Percentiles rank a stretch among this genome's conserved stretches.
Evolutionary conservation across 2,888 invertebrate species (phyloP).

Genomic region (Drosophila fulvimacula): DNA sequence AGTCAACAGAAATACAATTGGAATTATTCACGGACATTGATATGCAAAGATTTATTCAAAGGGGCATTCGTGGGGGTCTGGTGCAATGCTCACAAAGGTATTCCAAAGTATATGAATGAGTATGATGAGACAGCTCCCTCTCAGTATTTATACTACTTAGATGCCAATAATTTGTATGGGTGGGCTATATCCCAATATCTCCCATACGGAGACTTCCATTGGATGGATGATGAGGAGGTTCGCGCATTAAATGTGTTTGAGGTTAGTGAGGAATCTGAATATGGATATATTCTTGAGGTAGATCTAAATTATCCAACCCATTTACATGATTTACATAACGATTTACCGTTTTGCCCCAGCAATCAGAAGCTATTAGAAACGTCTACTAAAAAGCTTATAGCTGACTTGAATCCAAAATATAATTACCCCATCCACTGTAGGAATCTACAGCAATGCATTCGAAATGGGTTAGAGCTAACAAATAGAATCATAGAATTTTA

Average conservation of each 20-base stretch:
- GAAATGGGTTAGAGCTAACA: neutral
- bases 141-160: too few relatives aligned
- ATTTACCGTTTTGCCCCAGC: neutral
- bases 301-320: neutral
- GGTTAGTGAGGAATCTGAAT: neutral
- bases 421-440: neutral
- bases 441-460: neutral
- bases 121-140: neutral
- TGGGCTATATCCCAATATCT: too few relatives aligned
- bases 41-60: too few relatives aligned
- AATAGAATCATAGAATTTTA: slow-evolving; percentile 1
- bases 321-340: neutral
- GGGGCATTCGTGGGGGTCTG: too few relatives aligned
- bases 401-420: neutral
- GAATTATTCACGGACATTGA: too few relatives aligned
- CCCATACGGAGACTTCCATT: too few relatives aligned
- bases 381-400: neutral
- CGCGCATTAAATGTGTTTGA: neutral
- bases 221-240: neutral
- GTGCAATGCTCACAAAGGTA: too few relatives aligned
- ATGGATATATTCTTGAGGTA: neutral
- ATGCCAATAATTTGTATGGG: too few relatives aligned
- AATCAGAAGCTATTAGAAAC: neutral
- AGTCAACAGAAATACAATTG: too few relatives aligned
- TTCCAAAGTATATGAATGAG: neutral